phyloP scores from a whole-genome alignment of 2,113 vertebrate genomes.

The Coryphaenoides rupestris region DNA sequence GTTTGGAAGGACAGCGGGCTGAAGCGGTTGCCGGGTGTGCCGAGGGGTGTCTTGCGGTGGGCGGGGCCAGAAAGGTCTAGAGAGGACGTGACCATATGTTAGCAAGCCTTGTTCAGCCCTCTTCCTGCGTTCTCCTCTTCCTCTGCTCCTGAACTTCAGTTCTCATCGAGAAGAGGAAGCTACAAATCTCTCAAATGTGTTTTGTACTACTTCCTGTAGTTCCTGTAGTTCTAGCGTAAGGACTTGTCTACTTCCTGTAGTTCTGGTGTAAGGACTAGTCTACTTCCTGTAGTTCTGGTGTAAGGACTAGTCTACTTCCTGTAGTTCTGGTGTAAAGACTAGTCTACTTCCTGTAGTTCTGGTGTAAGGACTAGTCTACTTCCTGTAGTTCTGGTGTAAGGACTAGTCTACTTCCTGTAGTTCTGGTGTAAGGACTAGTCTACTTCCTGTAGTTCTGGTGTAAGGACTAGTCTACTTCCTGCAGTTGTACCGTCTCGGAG shows the following conservation, averaged over 20 bases:
- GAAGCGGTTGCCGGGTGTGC: constrained; percentile 65
- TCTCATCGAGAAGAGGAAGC: too few species aligned
- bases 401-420: neutral
- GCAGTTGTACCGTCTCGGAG: constrained; percentile 56
- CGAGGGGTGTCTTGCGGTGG: constrained; percentile 73
- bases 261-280: neutral
- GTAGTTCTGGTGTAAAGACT: neutral
- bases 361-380: neutral
- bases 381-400: neutral
- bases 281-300: neutral
- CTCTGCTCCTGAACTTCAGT: too few species aligned
- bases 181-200: too few species aligned
- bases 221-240: neutral
- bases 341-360: neutral
- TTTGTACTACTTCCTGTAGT: neutral
- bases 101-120: too few species aligned
- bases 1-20: constrained; percentile 72
- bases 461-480: neutral
- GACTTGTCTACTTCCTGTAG: neutral
- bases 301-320: neutral
- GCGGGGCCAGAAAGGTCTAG: constrained; percentile 55
- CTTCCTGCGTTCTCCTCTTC: too few species aligned
- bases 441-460: neutral
- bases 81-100: neutral
- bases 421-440: too few species aligned